Conservation (phyloP, 2,888 invertebrate species). For the Luperina nickerlii region DNA sequence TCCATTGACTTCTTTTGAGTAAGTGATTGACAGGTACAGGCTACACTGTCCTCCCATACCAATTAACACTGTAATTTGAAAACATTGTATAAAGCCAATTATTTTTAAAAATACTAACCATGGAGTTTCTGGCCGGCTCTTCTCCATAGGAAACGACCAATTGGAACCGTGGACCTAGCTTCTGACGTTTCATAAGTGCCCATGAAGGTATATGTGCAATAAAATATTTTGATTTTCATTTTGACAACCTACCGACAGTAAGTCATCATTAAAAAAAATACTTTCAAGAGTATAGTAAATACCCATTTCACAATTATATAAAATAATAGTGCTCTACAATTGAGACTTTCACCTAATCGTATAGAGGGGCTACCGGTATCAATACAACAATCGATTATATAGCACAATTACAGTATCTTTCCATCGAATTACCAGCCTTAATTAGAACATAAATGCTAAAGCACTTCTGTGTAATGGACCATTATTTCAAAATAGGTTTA, state of each 20-base stretch:
- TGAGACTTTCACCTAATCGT: slow-evolving; percentile 74
- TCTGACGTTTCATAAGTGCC: background rate
- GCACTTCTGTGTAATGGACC: slow-evolving; percentile 36
- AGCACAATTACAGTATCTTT: slow-evolving; percentile 39
- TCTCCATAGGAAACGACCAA: background rate
- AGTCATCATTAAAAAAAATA: background rate
- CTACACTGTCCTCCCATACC: too few relatives aligned
- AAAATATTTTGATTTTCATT: too few relatives aligned
- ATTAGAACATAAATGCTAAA: slow-evolving; percentile 54
- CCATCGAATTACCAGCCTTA: slow-evolving; percentile 47
- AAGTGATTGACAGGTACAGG: too few relatives aligned
- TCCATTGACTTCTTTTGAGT: too few relatives aligned
- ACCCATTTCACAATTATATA: slow-evolving; percentile 34
- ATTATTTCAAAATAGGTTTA: slow-evolving; percentile 30
- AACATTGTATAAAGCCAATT: too few relatives aligned
- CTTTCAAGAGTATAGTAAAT: slow-evolving; percentile 20
- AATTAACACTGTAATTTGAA: too few relatives aligned
- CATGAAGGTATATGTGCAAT: too few relatives aligned
- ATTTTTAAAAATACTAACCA: too few relatives aligned
- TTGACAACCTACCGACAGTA: background rate
- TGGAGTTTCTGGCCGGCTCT: too few relatives aligned
- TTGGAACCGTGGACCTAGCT: background rate
- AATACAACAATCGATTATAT: slow-evolving; percentile 46
- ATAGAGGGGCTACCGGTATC: slow-evolving; percentile 62
- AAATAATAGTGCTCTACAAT: slow-evolving; percentile 34